These are phyloP conservation scores for Labrus mixtus DNA, from an alignment of 2,113 vertebrate species.

Conservation along the genomic window DNA sequence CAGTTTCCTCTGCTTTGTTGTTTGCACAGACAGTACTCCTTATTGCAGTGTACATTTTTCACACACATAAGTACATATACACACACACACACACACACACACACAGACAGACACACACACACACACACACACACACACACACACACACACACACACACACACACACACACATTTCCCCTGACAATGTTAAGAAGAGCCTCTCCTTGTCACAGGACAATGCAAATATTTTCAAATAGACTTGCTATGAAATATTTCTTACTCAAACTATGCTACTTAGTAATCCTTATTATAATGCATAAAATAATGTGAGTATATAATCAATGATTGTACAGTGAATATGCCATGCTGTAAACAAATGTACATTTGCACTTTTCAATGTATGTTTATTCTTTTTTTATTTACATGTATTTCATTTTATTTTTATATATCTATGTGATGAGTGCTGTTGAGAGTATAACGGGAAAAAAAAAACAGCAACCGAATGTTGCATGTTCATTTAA, in stretches of 20 bases:
- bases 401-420: conserved; percentile 81
- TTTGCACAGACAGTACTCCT: conserved; percentile 70
- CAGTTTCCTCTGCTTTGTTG: conserved; percentile 72
- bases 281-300: conserved; percentile 82
- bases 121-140: conserved; percentile 6
- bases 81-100: conserved; percentile 33
- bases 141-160: conserved; percentile 44
- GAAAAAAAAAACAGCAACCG: conserved; percentile 73
- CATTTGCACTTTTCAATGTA: conserved; percentile 82
- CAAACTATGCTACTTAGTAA: conserved; percentile 84
- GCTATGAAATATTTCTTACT: conserved; percentile 82
- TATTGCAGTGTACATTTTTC: conserved; percentile 57
- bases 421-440: conserved; percentile 74
- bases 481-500: conserved; percentile 74
- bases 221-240: conserved; percentile 81
- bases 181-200: conserved; percentile 70
- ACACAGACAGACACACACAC: not conserved
- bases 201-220: conserved; percentile 81
- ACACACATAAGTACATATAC: conserved; percentile 27
- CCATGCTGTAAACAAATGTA: conserved; percentile 85
- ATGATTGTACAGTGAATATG: conserved; percentile 85
- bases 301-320: conserved; percentile 83
- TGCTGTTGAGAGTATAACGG: conserved; percentile 72
- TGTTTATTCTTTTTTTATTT: conserved; percentile 71
- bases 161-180: conserved; percentile 18